Base-by-base conservation (phyloP, 2,797 vertebrate species). In the Neosilurus mollespiculum region DNA sequence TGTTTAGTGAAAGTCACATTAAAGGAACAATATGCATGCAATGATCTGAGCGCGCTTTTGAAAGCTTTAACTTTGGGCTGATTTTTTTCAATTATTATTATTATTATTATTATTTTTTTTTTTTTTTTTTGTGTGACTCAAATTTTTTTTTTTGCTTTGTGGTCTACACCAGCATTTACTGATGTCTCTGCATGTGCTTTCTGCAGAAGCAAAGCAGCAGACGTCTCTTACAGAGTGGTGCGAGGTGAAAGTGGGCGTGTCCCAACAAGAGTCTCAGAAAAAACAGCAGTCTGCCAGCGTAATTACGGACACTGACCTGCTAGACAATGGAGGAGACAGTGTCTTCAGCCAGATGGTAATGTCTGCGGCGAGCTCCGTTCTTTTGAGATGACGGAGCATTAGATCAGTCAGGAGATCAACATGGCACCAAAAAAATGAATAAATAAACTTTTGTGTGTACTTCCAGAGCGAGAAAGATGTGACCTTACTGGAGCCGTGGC, bases 201-300 rank as follows among this genome's bases (percentile, higher is more conserved):
- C 18, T 86, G 79, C 87, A 98, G 98, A 95, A 88, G 95, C 96
- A 87, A 95, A 93, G 78, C 95, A 95, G 75, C 95, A 96, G 90
- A 95, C 90, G 9, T 92, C 91, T 22, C 92, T 98, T 82, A 95
- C 90, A 2, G 94, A 97, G 84, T 97, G 96, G 96, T 96, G 95
- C 86, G 93, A 95, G 22, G 92, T 91, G 66, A 94, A 90, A 86
- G 94, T 92, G 83, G 91, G 84, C 53, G 89, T 70, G 53, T 88
- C 86, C 53, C 91, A 88, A 18, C 83, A 88, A n/a, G 91, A 95
- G 56, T 76, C 87, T 78, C 92, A 84, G 81, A 93, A 88, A 3
- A 92, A 90, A 51, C 91, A 86, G 51, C 61, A 37, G 3, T 87
- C 89, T 18, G n/a, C 91, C 34, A 84, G 69, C 76, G 54, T 93